Conservation (phyloP, 2,888 invertebrate genomes). For the Geotrupes spiniger region DNA sequence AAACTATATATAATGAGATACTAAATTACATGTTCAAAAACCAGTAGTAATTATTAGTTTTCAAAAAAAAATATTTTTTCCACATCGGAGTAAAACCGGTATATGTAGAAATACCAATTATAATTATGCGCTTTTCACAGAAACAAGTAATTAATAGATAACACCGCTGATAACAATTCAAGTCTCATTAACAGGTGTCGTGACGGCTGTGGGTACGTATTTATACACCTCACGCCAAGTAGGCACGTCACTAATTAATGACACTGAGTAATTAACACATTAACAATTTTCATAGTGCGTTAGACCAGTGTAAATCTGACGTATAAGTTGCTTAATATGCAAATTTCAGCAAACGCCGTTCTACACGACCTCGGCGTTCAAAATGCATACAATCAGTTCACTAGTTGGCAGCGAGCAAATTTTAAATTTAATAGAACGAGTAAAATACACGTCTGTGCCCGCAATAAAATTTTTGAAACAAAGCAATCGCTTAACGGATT, state of each 20-base stretch:
- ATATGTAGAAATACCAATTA: slow-evolving; percentile 14
- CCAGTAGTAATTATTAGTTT: slow-evolving; percentile 4
- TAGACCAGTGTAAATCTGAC: neutral
- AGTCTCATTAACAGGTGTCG: slow-evolving; percentile 34
- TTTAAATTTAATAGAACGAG: no score
- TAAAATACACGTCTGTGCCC: no score
- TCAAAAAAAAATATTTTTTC: slow-evolving; percentile 1
- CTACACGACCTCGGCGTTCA: no score
- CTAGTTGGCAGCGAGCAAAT: no score
- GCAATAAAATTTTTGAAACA: no score
- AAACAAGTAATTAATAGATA: slow-evolving; percentile 36
- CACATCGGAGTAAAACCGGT: neutral
- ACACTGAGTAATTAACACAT: slow-evolving; percentile 26
- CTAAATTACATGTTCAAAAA: neutral
- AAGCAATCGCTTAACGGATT: no score
- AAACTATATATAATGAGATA: no score
- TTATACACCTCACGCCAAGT: slow-evolving; percentile 10
- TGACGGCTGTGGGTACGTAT: slow-evolving; percentile 11
- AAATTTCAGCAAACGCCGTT: no score
- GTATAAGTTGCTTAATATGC: slow-evolving; percentile 2
- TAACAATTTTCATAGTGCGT: slow-evolving; percentile 3
- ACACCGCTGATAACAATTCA: slow-evolving; percentile 33
- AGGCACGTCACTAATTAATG: slow-evolving; percentile 26
- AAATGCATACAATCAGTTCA: no score
- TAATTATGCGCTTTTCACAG: slow-evolving; percentile 32